phyloP scores from a whole-genome alignment of 2,113 vertebrate species.

The Spheniscus mendiculus region DNA sequence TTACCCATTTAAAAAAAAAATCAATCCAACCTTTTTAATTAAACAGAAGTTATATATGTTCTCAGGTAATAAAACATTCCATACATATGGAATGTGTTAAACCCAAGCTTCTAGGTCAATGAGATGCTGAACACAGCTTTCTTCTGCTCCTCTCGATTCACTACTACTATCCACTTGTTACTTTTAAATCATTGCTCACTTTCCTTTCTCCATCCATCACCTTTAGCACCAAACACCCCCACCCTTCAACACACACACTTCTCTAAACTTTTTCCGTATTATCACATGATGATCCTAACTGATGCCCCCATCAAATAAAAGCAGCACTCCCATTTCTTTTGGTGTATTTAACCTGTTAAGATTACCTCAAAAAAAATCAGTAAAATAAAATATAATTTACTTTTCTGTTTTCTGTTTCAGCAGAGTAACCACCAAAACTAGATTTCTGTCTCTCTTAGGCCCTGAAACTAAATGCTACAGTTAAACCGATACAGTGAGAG shows the following conservation, averaged over 20 bases:
- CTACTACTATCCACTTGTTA: not conserved
- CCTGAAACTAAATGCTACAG: constrained; percentile 75
- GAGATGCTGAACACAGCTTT: not conserved
- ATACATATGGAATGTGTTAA: not conserved
- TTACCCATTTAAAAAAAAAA: not conserved
- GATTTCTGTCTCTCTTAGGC: constrained; percentile 66
- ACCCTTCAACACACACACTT: not conserved
- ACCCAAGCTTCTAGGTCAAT: not conserved
- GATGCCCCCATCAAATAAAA: not conserved
- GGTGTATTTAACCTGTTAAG: not conserved
- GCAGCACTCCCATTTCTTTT: not conserved
- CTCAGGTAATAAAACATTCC: not conserved
- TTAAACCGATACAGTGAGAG: constrained; percentile 72
- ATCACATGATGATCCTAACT: not conserved
- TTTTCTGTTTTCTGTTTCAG: constrained; percentile 81
- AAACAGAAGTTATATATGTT: not conserved
- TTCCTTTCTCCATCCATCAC: not conserved
- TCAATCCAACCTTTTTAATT: not conserved
- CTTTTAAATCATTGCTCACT: not conserved
- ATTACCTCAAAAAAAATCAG: not conserved
- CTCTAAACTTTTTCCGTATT: not conserved
- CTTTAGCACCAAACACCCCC: not conserved
- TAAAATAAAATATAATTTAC: constrained; percentile 57
- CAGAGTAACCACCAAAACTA: constrained; percentile 79
- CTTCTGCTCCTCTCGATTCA: not conserved